These are phyloP conservation scores for Merluccius polli DNA, from an alignment of 2,797 vertebrate species.

Conservation along the genomic window DNA sequence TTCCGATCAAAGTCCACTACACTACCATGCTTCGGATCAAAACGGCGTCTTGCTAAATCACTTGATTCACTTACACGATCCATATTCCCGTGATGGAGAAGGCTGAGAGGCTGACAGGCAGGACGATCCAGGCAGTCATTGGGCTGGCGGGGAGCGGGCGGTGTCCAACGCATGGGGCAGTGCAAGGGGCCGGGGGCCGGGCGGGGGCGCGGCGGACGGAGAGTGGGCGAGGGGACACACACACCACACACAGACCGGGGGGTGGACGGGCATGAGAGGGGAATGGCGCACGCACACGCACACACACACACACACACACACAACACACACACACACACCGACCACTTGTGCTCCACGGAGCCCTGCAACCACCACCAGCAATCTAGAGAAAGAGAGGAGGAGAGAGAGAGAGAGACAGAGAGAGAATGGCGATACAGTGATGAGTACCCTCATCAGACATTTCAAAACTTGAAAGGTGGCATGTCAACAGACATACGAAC, in stretches of 20 bases:
- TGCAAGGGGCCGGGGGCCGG: slow-evolving; percentile 50
- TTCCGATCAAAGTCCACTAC: neutral
- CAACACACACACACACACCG: too few relatives aligned
- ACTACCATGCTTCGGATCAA: too few relatives aligned
- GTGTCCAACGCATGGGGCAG: slow-evolving; percentile 78
- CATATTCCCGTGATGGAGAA: slow-evolving; percentile 96
- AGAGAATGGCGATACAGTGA: neutral
- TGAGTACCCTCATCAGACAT: neutral
- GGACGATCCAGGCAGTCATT: slow-evolving; percentile 96
- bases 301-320: slow-evolving; percentile 57
- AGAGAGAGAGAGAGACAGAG: neutral
- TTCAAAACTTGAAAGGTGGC: neutral
- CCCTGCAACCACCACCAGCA: slow-evolving; percentile 55
- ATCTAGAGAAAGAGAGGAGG: slow-evolving; percentile 27
- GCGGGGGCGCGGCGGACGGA: too few relatives aligned
- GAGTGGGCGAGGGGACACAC: slow-evolving; percentile 45
- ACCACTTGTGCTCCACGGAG: slow-evolving; percentile 60
- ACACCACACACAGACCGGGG: slow-evolving; percentile 48
- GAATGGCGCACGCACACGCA: slow-evolving; percentile 62
- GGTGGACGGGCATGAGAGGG: slow-evolving; percentile 46
- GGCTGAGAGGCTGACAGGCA: slow-evolving; percentile 90
- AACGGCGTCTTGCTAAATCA: too few relatives aligned
- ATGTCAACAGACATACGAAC: neutral
- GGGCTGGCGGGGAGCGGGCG: slow-evolving; percentile 78
- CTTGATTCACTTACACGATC: slow-evolving; percentile 91